Conservation (phyloP, 2,113 vertebrate species). For the Astatotilapia flaviijosephi region DNA sequence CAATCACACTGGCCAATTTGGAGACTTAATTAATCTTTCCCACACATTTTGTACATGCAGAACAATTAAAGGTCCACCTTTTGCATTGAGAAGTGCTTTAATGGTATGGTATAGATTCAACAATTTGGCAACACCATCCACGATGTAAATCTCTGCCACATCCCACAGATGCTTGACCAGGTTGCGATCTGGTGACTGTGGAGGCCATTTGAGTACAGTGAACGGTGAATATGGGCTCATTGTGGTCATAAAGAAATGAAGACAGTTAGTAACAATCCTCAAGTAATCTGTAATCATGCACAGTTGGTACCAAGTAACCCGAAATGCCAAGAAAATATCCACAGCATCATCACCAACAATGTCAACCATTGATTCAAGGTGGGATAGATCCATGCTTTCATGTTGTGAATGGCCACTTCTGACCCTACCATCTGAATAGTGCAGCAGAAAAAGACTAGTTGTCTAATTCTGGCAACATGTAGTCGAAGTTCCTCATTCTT, state of each 20-base stretch:
- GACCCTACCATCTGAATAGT: not conserved
- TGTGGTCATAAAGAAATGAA: not conserved
- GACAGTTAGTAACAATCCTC: not conserved
- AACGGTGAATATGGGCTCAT: not conserved
- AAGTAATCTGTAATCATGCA: not conserved
- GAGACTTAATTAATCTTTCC: not conserved
- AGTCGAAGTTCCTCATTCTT: not conserved
- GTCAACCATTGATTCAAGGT: not conserved
- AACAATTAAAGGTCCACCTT: rapidly evolving
- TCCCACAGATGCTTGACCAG: not conserved
- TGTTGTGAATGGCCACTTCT: not conserved
- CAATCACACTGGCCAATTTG: not conserved
- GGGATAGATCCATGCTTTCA: not conserved
- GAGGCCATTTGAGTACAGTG: not conserved
- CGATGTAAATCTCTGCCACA: not conserved
- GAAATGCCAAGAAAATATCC: rapidly evolving
- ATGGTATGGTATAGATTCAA: not conserved
- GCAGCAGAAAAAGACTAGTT: not conserved
- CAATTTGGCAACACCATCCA: not conserved
- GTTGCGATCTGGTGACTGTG: not conserved
- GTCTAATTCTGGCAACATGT: not conserved
- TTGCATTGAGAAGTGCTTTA: not conserved
- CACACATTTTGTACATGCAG: not conserved
- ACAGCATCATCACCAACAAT: not conserved
- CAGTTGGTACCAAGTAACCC: not conserved